Evolutionary conservation across 1,140 invertebrate species (phyloP), one percentile per base, ranked within the genome.

Genomic region (Drosophila ohnishii): DNA sequence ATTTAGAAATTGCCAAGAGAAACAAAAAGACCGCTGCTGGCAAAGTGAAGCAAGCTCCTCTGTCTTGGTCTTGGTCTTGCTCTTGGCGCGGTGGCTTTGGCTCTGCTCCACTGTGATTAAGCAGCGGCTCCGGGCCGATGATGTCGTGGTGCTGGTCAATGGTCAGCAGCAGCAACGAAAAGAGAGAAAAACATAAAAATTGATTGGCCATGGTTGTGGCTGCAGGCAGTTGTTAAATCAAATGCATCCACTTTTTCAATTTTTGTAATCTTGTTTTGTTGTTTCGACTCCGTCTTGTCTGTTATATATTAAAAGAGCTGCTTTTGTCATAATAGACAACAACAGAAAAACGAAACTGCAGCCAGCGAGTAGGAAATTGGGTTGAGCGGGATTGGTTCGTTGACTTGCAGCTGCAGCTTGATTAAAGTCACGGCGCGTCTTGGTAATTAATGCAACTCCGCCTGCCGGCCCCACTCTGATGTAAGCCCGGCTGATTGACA

Each of bases 211-310:
- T 73, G 70, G 58, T 47, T 55, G 62, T 37, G 48, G 55, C 56
- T 70, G 74, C 65, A 78, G 78, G 77, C 81, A 78, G 83, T 87
- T 81, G 83, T 86, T 86, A 87, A 86, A 87, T 84, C 80, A 84
- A 84, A 83, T 76, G 65, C 71, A 61, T 58, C 58, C 48, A 76
- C 47, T 64, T 66, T 70, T 63, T 44, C 30, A 19, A 47, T 51
- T 50, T 47, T 48, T 77, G 16, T 22, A 44, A 4, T 40, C 39
- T 44, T 37, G 9, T 44, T 45, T 71, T 51, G 22, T 71, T 50
- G 42, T 35, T n/a, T 30, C 45, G 60, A 59, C 45, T 30, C 37
- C 35, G 48, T 60, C 74, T 75, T 63, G 65, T 75, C 62, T 71
- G 48, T 71, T 82, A 60, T 76, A 75, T 78, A 87, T 86, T 82